These are phyloP conservation scores for Ifrita kowaldi DNA, from an alignment of 2,113 vertebrate species.

Conservation along the genomic window DNA sequence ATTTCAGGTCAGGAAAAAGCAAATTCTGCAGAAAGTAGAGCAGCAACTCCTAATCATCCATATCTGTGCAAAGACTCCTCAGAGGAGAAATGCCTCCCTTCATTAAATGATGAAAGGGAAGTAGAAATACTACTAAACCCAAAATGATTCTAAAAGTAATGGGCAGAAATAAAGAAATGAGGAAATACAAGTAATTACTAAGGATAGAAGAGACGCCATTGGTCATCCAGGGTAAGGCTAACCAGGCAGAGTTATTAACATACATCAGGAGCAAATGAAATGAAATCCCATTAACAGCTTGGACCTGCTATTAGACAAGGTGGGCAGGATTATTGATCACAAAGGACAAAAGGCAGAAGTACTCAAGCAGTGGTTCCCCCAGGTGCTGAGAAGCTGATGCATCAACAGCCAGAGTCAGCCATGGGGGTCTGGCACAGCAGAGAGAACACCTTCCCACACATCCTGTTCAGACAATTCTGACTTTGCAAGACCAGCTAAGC, in stretches of 20 bases:
- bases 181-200: background rate
- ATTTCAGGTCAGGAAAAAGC: background rate
- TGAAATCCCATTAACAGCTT: background rate
- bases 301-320: background rate
- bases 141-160: background rate
- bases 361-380: background rate
- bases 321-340: background rate
- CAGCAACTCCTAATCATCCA: background rate
- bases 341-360: background rate
- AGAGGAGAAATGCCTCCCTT: background rate
- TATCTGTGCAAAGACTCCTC: background rate
- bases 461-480: background rate
- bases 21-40: background rate
- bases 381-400: background rate
- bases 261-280: background rate
- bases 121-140: background rate
- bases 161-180: background rate
- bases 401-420: background rate
- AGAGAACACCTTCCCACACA: background rate
- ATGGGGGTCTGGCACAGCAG: rapidly evolving
- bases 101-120: background rate
- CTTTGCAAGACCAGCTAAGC: background rate
- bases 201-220: background rate
- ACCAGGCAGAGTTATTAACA: background rate
- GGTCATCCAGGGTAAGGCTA: background rate